These are phyloP conservation scores for Calosoma granatense DNA, from an alignment of 1,140 invertebrate genomes.

Conservation along the genomic window DNA sequence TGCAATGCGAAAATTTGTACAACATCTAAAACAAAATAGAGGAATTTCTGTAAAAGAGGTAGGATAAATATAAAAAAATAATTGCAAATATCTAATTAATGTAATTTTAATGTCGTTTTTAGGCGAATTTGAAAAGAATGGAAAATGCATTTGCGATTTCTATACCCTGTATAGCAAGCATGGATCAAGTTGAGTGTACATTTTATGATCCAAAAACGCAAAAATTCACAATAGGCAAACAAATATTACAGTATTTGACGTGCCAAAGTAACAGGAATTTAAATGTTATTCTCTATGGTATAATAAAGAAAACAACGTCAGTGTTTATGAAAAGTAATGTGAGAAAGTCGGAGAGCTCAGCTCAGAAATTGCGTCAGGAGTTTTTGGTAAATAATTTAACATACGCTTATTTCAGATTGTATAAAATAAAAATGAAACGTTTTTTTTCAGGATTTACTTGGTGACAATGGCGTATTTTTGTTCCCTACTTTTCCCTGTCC, in stretches of 20 bases:
- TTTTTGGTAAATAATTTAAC: conserved; percentile 28
- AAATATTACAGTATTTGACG: conserved; percentile 32
- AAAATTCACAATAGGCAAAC: conserved; percentile 11
- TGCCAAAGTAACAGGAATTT: conserved; percentile 46
- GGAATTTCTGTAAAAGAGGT: neutral
- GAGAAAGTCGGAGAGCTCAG: conserved; percentile 39
- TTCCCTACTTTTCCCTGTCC: conserved; percentile 67
- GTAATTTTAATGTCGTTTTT: conserved; percentile 20
- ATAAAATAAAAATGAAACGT: too few relatives aligned
- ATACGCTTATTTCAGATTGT: too few relatives aligned
- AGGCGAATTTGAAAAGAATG: conserved; percentile 58
- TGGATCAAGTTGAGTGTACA: conserved; percentile 50
- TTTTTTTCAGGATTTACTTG: conserved; percentile 49
- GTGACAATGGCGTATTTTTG: conserved; percentile 67
- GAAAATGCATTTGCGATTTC: conserved; percentile 30
- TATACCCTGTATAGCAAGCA: conserved; percentile 28
- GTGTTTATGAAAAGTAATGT: conserved; percentile 39
- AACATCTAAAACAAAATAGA: neutral
- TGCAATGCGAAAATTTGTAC: neutral
- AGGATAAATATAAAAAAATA: neutral
- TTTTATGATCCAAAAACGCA: conserved; percentile 44
- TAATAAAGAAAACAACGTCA: conserved; percentile 41
- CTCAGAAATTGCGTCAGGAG: conserved; percentile 41
- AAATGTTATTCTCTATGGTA: conserved; percentile 42
- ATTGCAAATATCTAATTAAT: neutral